Conservation (phyloP, 2,797 vertebrate genomes). For the Bufotes viridis region DNA sequence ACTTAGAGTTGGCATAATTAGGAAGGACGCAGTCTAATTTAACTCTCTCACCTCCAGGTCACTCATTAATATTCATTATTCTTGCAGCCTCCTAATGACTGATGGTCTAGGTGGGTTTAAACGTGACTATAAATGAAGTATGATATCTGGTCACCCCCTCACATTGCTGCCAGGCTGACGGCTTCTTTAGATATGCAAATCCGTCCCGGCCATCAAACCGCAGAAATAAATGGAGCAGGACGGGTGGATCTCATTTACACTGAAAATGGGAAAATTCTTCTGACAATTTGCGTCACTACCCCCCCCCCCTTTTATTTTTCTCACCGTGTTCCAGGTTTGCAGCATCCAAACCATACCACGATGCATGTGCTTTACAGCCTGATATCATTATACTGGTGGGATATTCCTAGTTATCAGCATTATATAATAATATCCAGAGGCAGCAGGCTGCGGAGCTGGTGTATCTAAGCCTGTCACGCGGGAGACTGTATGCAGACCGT, state of each 20-base stretch:
- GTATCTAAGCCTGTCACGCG: background rate
- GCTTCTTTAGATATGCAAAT: background rate
- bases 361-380: background rate
- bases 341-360: background rate
- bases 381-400: background rate
- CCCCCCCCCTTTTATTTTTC: too few species aligned
- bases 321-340: background rate
- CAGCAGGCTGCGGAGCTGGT: background rate
- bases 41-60: background rate
- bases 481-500: too few species aligned
- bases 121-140: background rate
- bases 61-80: background rate
- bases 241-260: background rate
- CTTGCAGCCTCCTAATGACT: background rate
- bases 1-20: constrained; percentile 45
- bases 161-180: background rate
- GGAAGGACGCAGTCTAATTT: constrained; percentile 32
- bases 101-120: background rate
- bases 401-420: background rate
- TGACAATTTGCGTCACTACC: background rate
- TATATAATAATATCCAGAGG: too few species aligned
- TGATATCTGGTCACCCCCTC: background rate
- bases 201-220: background rate
- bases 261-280: background rate
- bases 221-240: background rate